Percentiles rank a stretch among this genome's conserved stretches.
Conservation (phyloP, 2,113 vertebrate genomes). For the Hyperopisus bebe region DNA sequence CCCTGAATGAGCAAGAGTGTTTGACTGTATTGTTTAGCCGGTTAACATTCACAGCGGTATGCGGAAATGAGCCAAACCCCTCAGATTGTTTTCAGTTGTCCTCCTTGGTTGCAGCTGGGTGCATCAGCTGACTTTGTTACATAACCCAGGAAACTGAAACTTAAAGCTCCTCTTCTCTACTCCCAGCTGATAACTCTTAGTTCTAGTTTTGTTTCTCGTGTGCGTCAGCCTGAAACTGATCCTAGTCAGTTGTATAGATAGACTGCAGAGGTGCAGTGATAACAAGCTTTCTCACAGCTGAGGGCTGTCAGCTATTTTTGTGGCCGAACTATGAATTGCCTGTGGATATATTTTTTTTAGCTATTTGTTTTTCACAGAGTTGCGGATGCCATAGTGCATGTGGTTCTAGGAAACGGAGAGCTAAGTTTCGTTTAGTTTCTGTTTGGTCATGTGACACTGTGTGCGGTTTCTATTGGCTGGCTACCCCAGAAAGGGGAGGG, state of each 20-base stretch:
- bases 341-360: not conserved
- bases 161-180: conserved; percentile 12
- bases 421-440: not conserved
- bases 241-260: not conserved
- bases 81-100: not conserved
- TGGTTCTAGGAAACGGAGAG: not conserved
- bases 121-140: conserved; percentile 2
- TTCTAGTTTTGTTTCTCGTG: not conserved
- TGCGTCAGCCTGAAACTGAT: not conserved
- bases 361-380: not conserved
- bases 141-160: conserved; percentile 48
- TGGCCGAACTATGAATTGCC: not conserved
- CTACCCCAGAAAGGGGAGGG: not conserved
- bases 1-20: not conserved
- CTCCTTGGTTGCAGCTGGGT: not conserved
- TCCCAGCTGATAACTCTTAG: not conserved
- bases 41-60: not conserved
- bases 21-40: not conserved
- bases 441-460: not conserved
- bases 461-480: not conserved
- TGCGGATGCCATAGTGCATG: not conserved
- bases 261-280: not conserved
- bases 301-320: not conserved
- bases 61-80: not conserved
- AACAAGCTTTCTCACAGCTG: not conserved